Conservation (phyloP, 2,113 vertebrate genomes). For the Brienomyrus brachyistius region DNA sequence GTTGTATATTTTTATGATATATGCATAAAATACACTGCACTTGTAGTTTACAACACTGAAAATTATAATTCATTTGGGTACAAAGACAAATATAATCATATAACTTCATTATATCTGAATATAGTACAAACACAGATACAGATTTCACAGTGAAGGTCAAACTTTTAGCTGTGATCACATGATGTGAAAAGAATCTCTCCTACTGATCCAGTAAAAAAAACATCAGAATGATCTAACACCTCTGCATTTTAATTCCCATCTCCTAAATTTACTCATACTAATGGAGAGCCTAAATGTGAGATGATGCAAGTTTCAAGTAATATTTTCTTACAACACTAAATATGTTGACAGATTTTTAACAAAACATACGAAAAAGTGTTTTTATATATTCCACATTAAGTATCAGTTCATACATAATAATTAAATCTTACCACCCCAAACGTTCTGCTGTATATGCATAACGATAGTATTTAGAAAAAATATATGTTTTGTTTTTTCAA, state of each 20-base stretch:
- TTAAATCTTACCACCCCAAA: neutral
- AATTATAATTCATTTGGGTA: neutral
- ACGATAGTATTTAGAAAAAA: neutral
- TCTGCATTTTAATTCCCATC: neutral
- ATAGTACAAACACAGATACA: neutral
- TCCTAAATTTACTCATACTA: neutral
- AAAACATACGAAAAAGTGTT: neutral
- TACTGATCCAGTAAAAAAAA: neutral
- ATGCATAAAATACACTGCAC: neutral
- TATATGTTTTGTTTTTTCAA: neutral
- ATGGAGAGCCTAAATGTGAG: neutral
- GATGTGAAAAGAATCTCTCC: neutral
- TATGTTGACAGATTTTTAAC: neutral
- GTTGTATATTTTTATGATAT: neutral
- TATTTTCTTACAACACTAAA: neutral
- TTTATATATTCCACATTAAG: neutral
- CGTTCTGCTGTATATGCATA: neutral
- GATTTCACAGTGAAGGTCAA: neutral
- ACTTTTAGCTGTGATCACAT: neutral
- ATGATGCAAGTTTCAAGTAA: neutral
- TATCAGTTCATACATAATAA: neutral
- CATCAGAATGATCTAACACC: neutral
- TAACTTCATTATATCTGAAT: neutral
- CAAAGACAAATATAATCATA: neutral
- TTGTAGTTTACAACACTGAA: neutral